Evolutionary conservation across 2,113 vertebrate species (phyloP).

Genomic region (Amia ocellicauda): DNA sequence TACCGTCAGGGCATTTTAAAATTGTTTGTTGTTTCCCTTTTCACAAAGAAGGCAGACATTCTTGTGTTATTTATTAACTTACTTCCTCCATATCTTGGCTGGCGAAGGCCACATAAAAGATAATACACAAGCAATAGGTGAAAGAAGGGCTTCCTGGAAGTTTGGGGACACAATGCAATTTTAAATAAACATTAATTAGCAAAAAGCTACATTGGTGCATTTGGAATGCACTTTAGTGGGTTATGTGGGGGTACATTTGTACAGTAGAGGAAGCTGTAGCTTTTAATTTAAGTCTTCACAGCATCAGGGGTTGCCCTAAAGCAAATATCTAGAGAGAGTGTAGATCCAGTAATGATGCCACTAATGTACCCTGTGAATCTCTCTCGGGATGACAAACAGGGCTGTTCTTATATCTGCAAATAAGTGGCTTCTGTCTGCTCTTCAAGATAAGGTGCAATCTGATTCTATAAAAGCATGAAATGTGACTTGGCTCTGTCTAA

Average conservation of each 20-base stretch:
- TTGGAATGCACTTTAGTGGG: no score
- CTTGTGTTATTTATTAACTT: not conserved
- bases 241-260: no score
- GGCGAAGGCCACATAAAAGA: no score
- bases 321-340: constrained; percentile 33
- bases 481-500: constrained; percentile 40
- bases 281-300: constrained; percentile 53
- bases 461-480: constrained; percentile 51
- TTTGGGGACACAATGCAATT: no score
- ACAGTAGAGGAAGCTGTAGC: constrained; percentile 39
- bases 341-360: constrained; percentile 47
- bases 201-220: no score
- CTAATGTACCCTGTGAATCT: constrained; percentile 52
- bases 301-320: constrained; percentile 43
- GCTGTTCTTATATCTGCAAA: constrained; percentile 45
- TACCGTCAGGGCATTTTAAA: not conserved
- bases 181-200: no score
- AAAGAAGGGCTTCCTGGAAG: no score
- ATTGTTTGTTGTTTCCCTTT: not conserved
- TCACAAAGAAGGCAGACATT: not conserved
- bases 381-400: constrained; percentile 46
- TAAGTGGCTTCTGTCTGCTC: constrained; percentile 48
- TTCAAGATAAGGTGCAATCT: constrained; percentile 58
- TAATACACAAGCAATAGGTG: no score
- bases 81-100: not conserved